Percentiles rank a stretch among this genome's conserved stretches.
These are phyloP conservation scores for Drosophila macrospina DNA, from an alignment of 2,888 invertebrate genomes.

Conservation along the genomic window DNA sequence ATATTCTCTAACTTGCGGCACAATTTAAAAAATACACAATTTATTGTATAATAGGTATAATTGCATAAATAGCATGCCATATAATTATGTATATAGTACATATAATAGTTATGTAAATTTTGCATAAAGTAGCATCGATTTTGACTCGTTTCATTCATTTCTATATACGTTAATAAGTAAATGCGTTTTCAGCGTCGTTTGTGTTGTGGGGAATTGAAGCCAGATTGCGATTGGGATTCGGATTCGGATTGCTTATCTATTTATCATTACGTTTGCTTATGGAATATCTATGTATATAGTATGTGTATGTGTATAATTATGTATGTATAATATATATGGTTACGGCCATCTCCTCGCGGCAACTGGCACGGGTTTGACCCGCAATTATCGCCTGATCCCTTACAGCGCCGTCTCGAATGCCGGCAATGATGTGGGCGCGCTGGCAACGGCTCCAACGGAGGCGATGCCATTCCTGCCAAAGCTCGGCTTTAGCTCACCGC, in stretches of 20 bases:
- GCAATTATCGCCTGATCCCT: conserved; percentile 25
- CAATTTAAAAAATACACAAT: conserved; percentile 74
- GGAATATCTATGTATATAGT: conserved; percentile 52
- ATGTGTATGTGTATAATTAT: conserved; percentile 25
- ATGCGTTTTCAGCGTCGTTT: conserved; percentile 63
- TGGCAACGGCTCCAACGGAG: neutral
- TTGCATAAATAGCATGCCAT: conserved; percentile 43
- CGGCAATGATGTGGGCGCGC: conserved; percentile 64
- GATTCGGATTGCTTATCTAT: conserved; percentile 57
- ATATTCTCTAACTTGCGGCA: conserved; percentile 69
- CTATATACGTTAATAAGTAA: conserved; percentile 51
- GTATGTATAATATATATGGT: conserved; percentile 38
- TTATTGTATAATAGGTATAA: conserved; percentile 68
- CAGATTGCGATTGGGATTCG: conserved; percentile 40
- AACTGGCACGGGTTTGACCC: conserved; percentile 69
- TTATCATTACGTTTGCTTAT: conserved; percentile 62
- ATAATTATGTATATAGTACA: conserved; percentile 38
- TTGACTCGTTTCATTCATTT: conserved; percentile 57
- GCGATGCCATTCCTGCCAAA: conserved; percentile 48
- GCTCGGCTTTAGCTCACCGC: conserved; percentile 82
- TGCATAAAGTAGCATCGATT: conserved; percentile 79
- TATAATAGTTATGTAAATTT: conserved; percentile 56
- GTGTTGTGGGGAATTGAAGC: conserved; percentile 13
- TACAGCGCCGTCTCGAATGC: conserved; percentile 83
- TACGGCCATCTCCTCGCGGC: conserved; percentile 14